Evolutionary conservation across 2,113 vertebrate genomes (phyloP).

Genomic region (Pandion haliaetus): DNA sequence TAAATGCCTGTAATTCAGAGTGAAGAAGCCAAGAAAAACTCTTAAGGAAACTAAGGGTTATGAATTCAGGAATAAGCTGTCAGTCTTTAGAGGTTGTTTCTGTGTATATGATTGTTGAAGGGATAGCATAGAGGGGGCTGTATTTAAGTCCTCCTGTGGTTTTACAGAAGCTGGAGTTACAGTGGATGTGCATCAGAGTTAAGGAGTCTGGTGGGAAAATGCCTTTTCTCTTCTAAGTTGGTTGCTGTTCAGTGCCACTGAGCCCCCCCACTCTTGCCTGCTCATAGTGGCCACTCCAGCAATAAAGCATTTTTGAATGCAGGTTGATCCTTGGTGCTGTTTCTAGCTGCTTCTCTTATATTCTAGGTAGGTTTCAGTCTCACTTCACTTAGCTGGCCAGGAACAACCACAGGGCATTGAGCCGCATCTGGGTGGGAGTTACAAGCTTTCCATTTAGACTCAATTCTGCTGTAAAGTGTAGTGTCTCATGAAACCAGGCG

Average conservation of each 20-base stretch:
- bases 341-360: background rate
- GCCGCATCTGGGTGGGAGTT: background rate
- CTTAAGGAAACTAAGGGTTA: background rate
- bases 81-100: background rate
- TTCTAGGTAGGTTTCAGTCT: background rate
- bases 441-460: fast-evolving
- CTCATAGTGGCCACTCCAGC: background rate
- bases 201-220: background rate
- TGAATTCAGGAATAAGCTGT: background rate
- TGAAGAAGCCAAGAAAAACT: background rate
- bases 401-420: background rate
- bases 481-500: background rate
- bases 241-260: background rate
- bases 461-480: background rate
- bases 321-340: background rate
- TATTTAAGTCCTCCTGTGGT: background rate
- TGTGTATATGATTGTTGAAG: background rate
- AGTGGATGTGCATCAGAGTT: background rate
- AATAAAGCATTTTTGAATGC: background rate
- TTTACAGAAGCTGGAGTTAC: background rate
- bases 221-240: background rate
- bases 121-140: background rate
- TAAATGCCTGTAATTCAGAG: background rate
- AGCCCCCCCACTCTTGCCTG: background rate
- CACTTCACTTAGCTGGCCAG: background rate